These are phyloP conservation scores for Enteromius argenteus DNA, from an alignment of 2,797 vertebrate genomes.

Conservation along the genomic window DNA sequence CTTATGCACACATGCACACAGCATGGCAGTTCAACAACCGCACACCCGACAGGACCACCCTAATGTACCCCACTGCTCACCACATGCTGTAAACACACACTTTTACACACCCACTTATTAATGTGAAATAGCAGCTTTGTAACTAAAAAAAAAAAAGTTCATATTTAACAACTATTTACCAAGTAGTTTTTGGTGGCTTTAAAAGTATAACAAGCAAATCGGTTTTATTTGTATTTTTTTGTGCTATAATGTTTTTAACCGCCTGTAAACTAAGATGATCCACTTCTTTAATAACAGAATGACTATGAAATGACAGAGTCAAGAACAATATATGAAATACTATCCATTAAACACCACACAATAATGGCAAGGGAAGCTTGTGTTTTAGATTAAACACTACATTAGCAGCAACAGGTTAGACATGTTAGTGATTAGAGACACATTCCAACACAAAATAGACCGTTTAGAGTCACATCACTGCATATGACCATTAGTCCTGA, in stretches of 20 bases:
- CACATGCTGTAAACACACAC: constrained; percentile 44
- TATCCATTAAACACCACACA: constrained; percentile 20
- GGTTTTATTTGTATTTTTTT: neutral
- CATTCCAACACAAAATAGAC: neutral
- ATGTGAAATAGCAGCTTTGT: neutral
- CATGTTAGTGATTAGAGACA: neutral
- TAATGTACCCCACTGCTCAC: constrained; percentile 26
- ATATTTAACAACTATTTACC: neutral
- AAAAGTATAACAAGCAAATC: neutral
- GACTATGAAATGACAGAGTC: neutral
- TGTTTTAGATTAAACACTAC: constrained; percentile 2
- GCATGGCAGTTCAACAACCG: constrained; percentile 43
- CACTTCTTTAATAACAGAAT: neutral
- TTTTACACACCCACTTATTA: neutral
- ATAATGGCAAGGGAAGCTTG: neutral
- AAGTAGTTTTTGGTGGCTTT: neutral
- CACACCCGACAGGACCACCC: constrained; percentile 23
- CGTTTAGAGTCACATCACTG: neutral
- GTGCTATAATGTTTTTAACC: neutral
- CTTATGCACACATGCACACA: constrained; percentile 68
- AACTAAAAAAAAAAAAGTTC: too few species aligned
- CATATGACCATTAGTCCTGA: constrained; percentile 10
- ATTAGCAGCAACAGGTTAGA: constrained; percentile 26
- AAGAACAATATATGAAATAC: neutral
- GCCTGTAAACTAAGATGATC: neutral